Percentiles rank a stretch among this genome's conserved stretches.
phyloP scores from a whole-genome alignment of 2,113 vertebrate genomes.

The Stomatorhinus ivindoensis region DNA sequence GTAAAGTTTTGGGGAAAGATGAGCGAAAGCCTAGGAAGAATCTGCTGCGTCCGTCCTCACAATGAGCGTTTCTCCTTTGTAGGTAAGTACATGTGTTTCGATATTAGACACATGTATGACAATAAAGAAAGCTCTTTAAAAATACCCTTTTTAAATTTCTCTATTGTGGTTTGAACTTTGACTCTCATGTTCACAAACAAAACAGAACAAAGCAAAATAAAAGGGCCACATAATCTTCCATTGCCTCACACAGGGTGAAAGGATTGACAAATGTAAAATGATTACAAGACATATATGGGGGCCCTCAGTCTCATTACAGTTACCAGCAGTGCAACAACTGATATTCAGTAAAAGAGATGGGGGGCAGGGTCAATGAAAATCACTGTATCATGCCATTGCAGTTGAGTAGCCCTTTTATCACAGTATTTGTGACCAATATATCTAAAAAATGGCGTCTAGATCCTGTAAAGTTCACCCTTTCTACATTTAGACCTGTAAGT shows the following conservation, averaged over 20 bases:
- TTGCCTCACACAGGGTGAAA: neutral
- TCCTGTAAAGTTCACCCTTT: neutral
- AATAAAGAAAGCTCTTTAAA: neutral
- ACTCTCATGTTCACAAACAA: neutral
- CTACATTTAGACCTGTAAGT: neutral
- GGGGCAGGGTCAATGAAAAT: neutral
- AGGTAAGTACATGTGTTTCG: constrained; percentile 57
- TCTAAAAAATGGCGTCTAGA: neutral
- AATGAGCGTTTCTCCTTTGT: constrained; percentile 93
- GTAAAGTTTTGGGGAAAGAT: constrained; percentile 91
- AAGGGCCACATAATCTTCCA: neutral
- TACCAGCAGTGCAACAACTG: neutral
- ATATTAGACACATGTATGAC: neutral
- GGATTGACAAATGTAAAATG: neutral
- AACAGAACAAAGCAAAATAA: neutral
- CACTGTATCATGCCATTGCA: neutral
- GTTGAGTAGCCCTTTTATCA: neutral
- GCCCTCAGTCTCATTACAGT: neutral
- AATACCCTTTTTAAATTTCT: neutral
- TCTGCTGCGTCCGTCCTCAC: constrained; percentile 90
- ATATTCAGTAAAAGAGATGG: neutral
- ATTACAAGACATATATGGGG: neutral
- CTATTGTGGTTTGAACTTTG: neutral
- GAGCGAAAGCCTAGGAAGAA: constrained; percentile 83
- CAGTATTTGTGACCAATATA: neutral